Conservation (phyloP, 2,888 invertebrate genomes). For the Choristoneura rosaceana region DNA sequence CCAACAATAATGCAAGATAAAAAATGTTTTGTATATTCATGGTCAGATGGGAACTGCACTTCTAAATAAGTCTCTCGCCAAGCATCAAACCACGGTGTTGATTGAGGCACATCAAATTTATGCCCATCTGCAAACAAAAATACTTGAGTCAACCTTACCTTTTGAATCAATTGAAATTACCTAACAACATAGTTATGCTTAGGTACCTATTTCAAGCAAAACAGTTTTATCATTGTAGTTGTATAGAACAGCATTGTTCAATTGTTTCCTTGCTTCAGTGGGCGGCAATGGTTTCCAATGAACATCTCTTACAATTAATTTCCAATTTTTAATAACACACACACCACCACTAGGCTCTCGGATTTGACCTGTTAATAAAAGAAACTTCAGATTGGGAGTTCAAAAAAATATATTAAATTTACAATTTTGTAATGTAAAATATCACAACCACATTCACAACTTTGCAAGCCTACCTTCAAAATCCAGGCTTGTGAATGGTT, state of each 20-base stretch:
- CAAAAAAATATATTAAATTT: background rate
- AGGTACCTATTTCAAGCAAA: slow-evolving; percentile 81
- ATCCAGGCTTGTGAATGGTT: slow-evolving; percentile 93
- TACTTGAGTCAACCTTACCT: background rate
- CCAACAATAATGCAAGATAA: slow-evolving; percentile 92
- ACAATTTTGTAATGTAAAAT: background rate
- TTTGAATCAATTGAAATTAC: background rate
- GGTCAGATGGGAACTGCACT: slow-evolving; percentile 95
- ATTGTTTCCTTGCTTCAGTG: slow-evolving; percentile 91
- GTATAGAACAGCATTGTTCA: slow-evolving; percentile 92
- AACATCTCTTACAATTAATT: slow-evolving; percentile 92
- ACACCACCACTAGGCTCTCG: slow-evolving; percentile 92
- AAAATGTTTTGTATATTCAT: slow-evolving; percentile 97
- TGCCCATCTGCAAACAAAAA: slow-evolving; percentile 77
- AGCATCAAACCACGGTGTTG: slow-evolving; percentile 97
- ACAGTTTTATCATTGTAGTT: slow-evolving; percentile 83
- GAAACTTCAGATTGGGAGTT: slow-evolving; percentile 14
- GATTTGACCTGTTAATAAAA: slow-evolving; percentile 88
- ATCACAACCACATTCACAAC: background rate
- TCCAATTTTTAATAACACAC: slow-evolving; percentile 90
- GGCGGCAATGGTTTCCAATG: slow-evolving; percentile 93
- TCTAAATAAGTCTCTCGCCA: slow-evolving; percentile 97
- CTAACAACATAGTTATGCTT: slow-evolving; percentile 44
- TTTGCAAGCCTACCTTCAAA: slow-evolving; percentile 66
- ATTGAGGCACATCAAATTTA: slow-evolving; percentile 89